Conservation (phyloP, 2,888 invertebrate species). For the Notodonta ziczac region DNA sequence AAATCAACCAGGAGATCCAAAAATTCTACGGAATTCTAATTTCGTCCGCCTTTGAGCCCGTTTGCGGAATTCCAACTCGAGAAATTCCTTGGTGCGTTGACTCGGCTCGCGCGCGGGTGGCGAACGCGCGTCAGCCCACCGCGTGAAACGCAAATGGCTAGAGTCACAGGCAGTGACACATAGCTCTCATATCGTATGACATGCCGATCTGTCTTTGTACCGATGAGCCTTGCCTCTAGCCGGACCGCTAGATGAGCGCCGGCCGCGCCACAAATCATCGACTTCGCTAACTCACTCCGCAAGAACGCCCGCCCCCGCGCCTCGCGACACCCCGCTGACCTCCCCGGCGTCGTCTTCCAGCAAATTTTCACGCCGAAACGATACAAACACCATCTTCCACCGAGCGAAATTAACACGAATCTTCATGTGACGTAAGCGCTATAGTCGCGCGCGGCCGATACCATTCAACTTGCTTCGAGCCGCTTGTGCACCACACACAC, state of each 20-base stretch:
- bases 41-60: slow-evolving; percentile 45
- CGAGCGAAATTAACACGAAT: slow-evolving; percentile 62
- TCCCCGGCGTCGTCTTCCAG: slow-evolving; percentile 50
- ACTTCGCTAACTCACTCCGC: slow-evolving; percentile 65
- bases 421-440: slow-evolving; percentile 53
- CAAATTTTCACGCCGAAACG: slow-evolving; percentile 64
- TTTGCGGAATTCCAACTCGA: slow-evolving; percentile 40
- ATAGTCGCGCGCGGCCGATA: slow-evolving; percentile 56
- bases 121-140: slow-evolving; percentile 31
- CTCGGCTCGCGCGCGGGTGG: slow-evolving; percentile 38
- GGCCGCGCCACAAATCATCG: slow-evolving; percentile 76
- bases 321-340: slow-evolving; percentile 36
- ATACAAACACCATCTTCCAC: slow-evolving; percentile 48
- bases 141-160: slow-evolving; percentile 43
- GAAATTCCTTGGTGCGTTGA: slow-evolving; percentile 41
- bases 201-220: slow-evolving; percentile 60
- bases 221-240: slow-evolving; percentile 57
- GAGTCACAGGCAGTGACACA: slow-evolving; percentile 50
- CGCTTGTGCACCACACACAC: slow-evolving; percentile 61
- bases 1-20: slow-evolving; percentile 27
- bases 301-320: slow-evolving; percentile 49
- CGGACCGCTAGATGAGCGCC: slow-evolving; percentile 67
- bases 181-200: slow-evolving; percentile 46
- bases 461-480: slow-evolving; percentile 54
- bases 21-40: slow-evolving; percentile 46